A percentile compares a stretch with the other conserved stretches of the same genome.
phyloP scores from a whole-genome alignment of 2,113 vertebrate genomes.

The Chionomys nivalis region DNA sequence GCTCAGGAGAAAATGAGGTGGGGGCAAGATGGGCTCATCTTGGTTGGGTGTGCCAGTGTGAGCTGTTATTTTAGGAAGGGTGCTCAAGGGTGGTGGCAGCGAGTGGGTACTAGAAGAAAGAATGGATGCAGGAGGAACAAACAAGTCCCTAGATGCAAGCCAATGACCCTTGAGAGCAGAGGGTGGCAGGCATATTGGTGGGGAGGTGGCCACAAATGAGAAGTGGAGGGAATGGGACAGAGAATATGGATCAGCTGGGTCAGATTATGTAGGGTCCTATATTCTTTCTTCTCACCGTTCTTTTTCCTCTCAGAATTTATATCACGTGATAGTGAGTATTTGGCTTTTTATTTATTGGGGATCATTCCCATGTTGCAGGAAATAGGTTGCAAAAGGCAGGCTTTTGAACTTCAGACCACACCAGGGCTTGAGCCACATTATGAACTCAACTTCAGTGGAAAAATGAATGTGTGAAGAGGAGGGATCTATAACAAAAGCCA shows the following conservation, averaged over 20 bases:
- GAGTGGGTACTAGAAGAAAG: background rate
- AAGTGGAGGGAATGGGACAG: background rate
- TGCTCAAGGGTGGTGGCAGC: background rate
- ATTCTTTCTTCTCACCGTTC: background rate
- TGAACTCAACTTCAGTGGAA: background rate
- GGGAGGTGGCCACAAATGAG: background rate
- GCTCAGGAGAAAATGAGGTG: background rate
- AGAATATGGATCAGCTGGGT: background rate
- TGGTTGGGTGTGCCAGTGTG: fast-evolving
- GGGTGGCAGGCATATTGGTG: background rate
- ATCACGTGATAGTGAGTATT: background rate
- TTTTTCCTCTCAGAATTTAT: background rate
- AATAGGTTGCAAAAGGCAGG: background rate
- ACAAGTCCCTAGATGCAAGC: background rate
- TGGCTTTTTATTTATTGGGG: background rate
- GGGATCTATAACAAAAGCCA: background rate
- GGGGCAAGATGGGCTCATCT: background rate
- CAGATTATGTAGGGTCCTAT: fast-evolving
- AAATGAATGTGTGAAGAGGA: background rate
- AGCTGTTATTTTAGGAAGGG: background rate
- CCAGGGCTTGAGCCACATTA: background rate
- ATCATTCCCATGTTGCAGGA: background rate
- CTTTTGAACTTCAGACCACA: background rate
- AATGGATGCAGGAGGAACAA: background rate
- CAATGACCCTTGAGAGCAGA: background rate